Evolutionary conservation across 2,888 invertebrate genomes (phyloP).

Genomic region (Lycaena phlaeas): DNA sequence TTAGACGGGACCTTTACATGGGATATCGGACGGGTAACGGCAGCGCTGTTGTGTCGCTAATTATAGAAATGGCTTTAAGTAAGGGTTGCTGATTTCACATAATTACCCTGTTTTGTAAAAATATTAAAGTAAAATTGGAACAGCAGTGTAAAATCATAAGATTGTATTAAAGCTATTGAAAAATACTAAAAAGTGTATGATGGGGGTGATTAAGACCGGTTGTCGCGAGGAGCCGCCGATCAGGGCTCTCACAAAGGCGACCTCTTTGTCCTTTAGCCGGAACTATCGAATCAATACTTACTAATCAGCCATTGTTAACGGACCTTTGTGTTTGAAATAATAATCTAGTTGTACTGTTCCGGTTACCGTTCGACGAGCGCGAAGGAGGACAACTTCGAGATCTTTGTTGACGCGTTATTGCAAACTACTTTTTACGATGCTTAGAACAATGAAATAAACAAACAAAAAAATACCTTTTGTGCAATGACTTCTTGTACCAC

Average conservation of each 20-base stretch:
- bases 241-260: constrained; percentile 37
- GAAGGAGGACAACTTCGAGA: constrained; percentile 31
- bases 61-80: constrained; percentile 3
- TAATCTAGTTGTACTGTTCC: constrained; percentile 37
- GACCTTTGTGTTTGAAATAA: constrained; percentile 49
- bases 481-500: constrained; percentile 46
- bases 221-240: constrained; percentile 35
- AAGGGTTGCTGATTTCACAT: neutral
- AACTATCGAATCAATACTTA: constrained; percentile 45
- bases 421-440: constrained; percentile 31
- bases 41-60: neutral
- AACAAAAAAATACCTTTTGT: constrained; percentile 65
- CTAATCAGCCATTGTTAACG: constrained; percentile 52
- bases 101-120: neutral
- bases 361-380: constrained; percentile 40
- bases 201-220: constrained; percentile 48
- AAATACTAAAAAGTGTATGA: constrained; percentile 28
- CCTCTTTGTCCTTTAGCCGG: constrained; percentile 33
- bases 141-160: constrained; percentile 21
- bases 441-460: constrained; percentile 52
- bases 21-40: constrained; percentile 30
- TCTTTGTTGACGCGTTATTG: neutral
- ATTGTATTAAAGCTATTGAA: constrained; percentile 30
- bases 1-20: no score
- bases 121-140: neutral